Percentiles rank a stretch among this genome's conserved stretches.
phyloP scores from a whole-genome alignment of 2,797 vertebrate species.

The Aselliscus stoliczkanus region DNA sequence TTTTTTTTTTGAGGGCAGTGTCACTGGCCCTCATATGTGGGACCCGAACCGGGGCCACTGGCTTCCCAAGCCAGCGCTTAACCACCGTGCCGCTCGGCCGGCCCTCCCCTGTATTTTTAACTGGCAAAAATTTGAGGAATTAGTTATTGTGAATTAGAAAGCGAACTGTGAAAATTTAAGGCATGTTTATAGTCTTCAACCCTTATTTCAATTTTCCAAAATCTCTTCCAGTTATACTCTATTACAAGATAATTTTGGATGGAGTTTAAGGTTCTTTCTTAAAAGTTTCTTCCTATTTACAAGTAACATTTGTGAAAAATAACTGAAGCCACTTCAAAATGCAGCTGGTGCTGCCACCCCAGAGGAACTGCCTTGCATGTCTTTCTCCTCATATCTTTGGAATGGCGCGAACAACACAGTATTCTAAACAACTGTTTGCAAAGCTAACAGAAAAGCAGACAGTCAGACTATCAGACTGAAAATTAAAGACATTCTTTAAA shows the following conservation, averaged over 20 bases:
- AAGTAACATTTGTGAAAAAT: background rate
- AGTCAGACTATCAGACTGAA: background rate
- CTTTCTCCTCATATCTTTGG: background rate
- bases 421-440: background rate
- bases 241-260: background rate
- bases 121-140: background rate
- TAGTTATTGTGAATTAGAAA: background rate
- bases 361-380: background rate
- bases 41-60: no score
- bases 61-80: no score
- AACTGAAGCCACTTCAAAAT: background rate
- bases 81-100: no score
- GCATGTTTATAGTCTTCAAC: background rate
- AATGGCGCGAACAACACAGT: background rate
- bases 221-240: background rate
- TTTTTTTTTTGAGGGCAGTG: no score
- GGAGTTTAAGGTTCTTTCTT: background rate
- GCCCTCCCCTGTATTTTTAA: no score
- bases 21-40: no score
- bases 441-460: background rate
- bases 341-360: background rate
- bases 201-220: slow-evolving; percentile 18
- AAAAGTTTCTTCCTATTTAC: slow-evolving; percentile 39
- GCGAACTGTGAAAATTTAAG: background rate
- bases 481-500: background rate